These are phyloP conservation scores for Colaptes auratus DNA, from an alignment of 2,113 vertebrate genomes.

Conservation along the genomic window DNA sequence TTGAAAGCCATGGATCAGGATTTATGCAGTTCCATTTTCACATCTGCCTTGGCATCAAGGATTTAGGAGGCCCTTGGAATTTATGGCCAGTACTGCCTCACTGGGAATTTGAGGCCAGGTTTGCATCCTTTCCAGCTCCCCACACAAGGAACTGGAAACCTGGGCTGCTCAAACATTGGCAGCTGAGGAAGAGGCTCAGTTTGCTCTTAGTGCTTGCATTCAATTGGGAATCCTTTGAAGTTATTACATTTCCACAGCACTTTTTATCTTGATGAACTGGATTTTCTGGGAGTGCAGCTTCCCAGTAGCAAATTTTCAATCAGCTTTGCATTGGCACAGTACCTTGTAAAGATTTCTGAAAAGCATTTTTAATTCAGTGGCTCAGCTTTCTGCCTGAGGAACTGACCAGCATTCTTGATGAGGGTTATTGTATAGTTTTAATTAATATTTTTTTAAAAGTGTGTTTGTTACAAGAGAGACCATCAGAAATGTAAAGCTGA, in stretches of 20 bases:
- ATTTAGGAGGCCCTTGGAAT: background rate
- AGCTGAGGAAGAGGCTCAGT: background rate
- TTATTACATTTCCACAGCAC: background rate
- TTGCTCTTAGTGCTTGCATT: background rate
- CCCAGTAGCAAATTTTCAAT: background rate
- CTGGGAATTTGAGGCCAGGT: background rate
- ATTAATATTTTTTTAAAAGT: background rate
- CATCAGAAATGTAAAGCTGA: background rate
- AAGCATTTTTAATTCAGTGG: background rate
- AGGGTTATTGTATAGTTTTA: background rate
- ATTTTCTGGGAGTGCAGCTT: constrained; percentile 23
- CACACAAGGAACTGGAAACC: background rate
- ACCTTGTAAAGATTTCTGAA: background rate
- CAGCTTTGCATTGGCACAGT: background rate
- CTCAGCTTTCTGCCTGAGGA: constrained; percentile 1
- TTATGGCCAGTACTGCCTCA: background rate
- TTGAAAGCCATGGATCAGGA: background rate
- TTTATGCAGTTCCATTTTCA: background rate
- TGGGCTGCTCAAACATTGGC: background rate
- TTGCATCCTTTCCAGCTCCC: background rate
- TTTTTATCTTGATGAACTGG: constrained; percentile 13
- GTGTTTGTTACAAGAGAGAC: background rate
- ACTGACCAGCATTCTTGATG: background rate
- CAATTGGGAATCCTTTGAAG: background rate
- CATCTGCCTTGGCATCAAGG: background rate